These are phyloP conservation scores for Acrobasis suavella DNA, from an alignment of 2,888 invertebrate species.

Conservation along the genomic window DNA sequence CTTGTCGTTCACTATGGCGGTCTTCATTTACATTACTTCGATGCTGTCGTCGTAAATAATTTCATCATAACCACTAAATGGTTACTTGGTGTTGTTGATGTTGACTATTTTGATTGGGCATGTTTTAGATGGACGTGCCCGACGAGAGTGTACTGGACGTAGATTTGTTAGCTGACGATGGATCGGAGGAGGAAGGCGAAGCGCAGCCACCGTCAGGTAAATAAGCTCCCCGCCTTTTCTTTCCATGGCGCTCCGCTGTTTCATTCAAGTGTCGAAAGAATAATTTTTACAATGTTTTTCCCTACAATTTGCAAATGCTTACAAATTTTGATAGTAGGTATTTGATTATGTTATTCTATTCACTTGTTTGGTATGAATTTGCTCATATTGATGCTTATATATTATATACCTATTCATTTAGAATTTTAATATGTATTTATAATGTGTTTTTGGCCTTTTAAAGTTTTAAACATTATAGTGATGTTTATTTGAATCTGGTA, in stretches of 20 bases:
- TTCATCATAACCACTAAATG: slow-evolving; percentile 46
- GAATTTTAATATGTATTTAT: too few relatives aligned
- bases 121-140: slow-evolving; percentile 75
- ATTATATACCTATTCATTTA: too few relatives aligned
- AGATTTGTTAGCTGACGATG: slow-evolving; percentile 88
- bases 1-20: slow-evolving; percentile 81
- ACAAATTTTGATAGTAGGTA: too few relatives aligned
- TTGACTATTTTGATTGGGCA: slow-evolving; percentile 27
- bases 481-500: too few relatives aligned
- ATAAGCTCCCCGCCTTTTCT: slow-evolving; percentile 30
- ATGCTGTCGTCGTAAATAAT: slow-evolving; percentile 52
- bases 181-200: slow-evolving; percentile 88
- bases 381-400: too few relatives aligned
- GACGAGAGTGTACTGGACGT: slow-evolving; percentile 83
- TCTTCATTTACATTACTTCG: slow-evolving; percentile 58
- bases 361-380: too few relatives aligned
- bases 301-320: background rate
- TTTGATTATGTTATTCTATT: too few relatives aligned
- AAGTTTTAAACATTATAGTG: too few relatives aligned
- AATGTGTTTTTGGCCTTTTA: too few relatives aligned
- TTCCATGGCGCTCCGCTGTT: background rate
- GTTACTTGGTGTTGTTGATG: slow-evolving; percentile 22
- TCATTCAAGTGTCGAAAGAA: background rate
- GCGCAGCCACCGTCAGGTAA: slow-evolving; percentile 79
- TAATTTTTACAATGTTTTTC: background rate